Evolutionary conservation across 2,888 invertebrate species (phyloP).

Genomic region (Gortyna flavago): DNA sequence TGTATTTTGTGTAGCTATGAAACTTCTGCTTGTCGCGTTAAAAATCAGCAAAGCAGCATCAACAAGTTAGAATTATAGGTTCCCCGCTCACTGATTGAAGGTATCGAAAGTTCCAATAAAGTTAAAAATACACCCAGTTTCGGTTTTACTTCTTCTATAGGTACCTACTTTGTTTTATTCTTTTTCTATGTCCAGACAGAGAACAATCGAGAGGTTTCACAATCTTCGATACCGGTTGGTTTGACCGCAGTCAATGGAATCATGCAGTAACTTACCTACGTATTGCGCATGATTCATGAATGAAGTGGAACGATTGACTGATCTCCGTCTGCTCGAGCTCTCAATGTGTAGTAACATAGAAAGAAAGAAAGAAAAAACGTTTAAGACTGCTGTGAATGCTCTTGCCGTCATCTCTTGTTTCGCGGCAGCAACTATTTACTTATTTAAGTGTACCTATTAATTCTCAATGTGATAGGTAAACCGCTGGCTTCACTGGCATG

Average conservation of each 20-base stretch:
- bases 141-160: background rate
- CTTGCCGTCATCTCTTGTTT: background rate
- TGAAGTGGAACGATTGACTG: constrained; percentile 32
- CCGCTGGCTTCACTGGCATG: constrained; percentile 92
- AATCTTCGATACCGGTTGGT: background rate
- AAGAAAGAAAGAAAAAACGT: too few species aligned
- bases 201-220: constrained; percentile 8
- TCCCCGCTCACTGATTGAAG: background rate
- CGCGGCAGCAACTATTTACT: background rate
- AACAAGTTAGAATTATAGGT: background rate
- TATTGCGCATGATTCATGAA: constrained; percentile 19
- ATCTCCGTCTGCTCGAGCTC: constrained; percentile 16
- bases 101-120: background rate
- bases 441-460: too few species aligned
- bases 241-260: constrained; percentile 15
- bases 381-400: background rate
- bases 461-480: constrained; percentile 87
- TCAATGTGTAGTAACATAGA: constrained; percentile 32
- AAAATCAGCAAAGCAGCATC: background rate
- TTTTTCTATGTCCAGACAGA: background rate
- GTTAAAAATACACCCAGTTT: background rate
- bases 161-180: background rate
- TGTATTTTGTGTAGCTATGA: background rate
- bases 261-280: constrained; percentile 1
- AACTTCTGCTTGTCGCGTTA: too few species aligned